These are phyloP conservation scores for Phaenicophaeus curvirostris DNA, from an alignment of 2,797 vertebrate genomes.

Conservation along the genomic window DNA sequence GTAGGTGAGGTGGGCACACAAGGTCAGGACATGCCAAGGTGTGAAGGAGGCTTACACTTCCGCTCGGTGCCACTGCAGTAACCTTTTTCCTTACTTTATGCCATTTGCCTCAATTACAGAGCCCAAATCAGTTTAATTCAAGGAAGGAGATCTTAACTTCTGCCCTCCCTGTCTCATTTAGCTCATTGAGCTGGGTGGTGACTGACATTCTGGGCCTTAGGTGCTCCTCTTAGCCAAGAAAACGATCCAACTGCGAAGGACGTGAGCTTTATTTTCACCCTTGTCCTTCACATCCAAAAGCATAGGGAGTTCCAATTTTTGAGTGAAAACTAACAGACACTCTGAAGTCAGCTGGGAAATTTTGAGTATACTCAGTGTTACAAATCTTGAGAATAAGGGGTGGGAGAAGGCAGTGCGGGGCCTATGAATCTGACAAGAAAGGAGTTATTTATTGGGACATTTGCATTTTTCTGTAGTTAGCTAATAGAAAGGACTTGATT, in stretches of 20 bases:
- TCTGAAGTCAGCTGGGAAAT: background rate
- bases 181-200: background rate
- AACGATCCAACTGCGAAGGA: background rate
- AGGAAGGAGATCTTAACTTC: background rate
- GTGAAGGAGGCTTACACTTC: background rate
- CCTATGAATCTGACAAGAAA: background rate
- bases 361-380: background rate
- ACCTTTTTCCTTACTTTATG: background rate
- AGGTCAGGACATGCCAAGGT: background rate
- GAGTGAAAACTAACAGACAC: background rate
- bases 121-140: background rate
- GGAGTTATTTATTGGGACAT: background rate
- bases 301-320: rapidly evolving
- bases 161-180: background rate
- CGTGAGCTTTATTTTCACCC: background rate
- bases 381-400: background rate
- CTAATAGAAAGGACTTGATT: background rate
- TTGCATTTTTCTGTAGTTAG: background rate
- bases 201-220: background rate
- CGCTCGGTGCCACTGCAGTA: background rate
- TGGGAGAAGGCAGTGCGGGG: background rate
- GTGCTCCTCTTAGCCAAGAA: background rate
- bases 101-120: background rate
- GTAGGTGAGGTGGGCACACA: background rate
- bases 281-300: background rate